A percentile compares a stretch with the other conserved stretches of the same genome.
Evolutionary conservation across 1,140 invertebrate species (phyloP).

Genomic region (Scaptomyza montana): DNA sequence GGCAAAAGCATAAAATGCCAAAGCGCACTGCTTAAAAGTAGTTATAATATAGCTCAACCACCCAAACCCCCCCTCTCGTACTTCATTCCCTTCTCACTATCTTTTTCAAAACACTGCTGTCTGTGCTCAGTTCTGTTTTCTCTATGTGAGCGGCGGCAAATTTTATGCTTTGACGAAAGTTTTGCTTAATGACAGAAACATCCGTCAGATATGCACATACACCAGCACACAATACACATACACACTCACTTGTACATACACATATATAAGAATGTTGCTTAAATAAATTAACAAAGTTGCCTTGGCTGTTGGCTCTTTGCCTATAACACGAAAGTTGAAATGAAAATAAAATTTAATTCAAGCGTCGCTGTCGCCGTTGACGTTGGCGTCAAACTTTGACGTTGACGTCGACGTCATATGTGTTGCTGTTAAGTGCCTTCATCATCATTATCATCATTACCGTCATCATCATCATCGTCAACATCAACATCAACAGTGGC

Average conservation of each 20-base stretch:
- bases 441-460: constrained; percentile 50
- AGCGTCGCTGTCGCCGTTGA: constrained; percentile 27
- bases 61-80: constrained; percentile 8
- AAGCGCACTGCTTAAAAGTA: constrained; percentile 53
- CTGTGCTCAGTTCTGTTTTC: constrained; percentile 3
- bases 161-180: constrained; percentile 68
- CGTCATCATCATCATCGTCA: constrained; percentile 8
- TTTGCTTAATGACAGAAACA: constrained; percentile 66
- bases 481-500: constrained; percentile 1
- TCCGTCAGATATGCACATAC: constrained; percentile 49
- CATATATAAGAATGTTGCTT: constrained; percentile 48
- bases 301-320: constrained; percentile 60
- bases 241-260: background rate
- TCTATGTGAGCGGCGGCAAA: constrained; percentile 43
- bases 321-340: constrained; percentile 65
- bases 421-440: constrained; percentile 66
- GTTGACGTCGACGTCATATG: constrained; percentile 43
- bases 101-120: background rate
- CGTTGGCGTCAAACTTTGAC: background rate
- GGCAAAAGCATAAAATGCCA: constrained; percentile 54
- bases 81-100: background rate
- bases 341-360: constrained; percentile 70
- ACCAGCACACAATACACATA: constrained; percentile 17
- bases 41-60: constrained; percentile 36
- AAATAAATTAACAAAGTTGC: constrained; percentile 69